Base-by-base conservation (phyloP, 2,888 invertebrate genomes). In the Pheosia tremula region DNA sequence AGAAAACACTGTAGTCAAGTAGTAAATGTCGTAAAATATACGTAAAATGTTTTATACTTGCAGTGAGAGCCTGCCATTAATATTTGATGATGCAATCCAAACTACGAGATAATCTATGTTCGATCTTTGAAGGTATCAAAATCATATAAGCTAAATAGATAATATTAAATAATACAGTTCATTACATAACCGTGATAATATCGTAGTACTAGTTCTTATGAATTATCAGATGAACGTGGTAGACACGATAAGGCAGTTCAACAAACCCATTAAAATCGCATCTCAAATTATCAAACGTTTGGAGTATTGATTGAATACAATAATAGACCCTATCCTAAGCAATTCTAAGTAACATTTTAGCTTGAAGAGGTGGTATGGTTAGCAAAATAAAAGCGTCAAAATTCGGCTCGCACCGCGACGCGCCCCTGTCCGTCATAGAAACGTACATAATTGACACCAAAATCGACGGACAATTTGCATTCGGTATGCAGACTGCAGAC, bases 251-350 rank as follows among this genome's bases (percentile, higher is more conserved):
- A 68, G 67, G 68, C 73, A 83, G 88, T 84, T 86, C 81, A 87
- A 85, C 72, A 81, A 81, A 86, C 89, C 76, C 82, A 81, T 86
- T 76, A 79, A 79, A 81, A 78, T 72, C 72, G 76, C 78, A 83
- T 78, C 77, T 74, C 61, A 68, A 70, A 71, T 70, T 57, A 63
- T 56, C 56, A 64, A 65, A 69, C 64, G 61, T 62, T 64, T 59
- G 62, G 57, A 54, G 36, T 49, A n/a, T 54, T 11, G 11, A n/a
- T 13, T 55, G 50, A 13, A 60, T 10, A 39, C 60, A 59, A 78
- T 58, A 62, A 63, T 58, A 68, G 60, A 64, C 66, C 61, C 68
- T 74, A 24, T 24, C 39, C 36, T 3, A 11, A 9, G 39, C 36
- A 55, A 56, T 45, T n/a, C 58, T 69, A 80, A 70, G 72, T 59